phyloP scores from a whole-genome alignment of 2,888 invertebrate species.

The Herminia tarsipennalis region DNA sequence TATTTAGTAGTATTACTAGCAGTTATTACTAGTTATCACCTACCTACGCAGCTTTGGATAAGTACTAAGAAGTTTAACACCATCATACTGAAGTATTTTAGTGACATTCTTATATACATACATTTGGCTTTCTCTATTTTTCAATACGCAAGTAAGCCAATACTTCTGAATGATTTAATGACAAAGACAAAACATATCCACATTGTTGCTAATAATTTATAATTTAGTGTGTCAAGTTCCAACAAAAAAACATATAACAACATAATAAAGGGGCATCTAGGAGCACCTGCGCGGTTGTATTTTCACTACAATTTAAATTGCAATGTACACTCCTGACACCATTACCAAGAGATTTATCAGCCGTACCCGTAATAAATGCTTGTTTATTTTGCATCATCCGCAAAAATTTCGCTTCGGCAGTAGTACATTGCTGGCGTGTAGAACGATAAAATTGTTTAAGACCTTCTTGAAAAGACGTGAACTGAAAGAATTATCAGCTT shows the following conservation, averaged over 20 bases:
- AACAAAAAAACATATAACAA: neutral
- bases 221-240: no score
- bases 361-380: constrained; percentile 2
- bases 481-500: constrained; percentile 68
- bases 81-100: no score
- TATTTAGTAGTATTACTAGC: no score
- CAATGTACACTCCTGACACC: constrained; percentile 4
- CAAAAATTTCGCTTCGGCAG: constrained; percentile 16
- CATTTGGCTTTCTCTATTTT: no score
- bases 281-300: constrained; percentile 1
- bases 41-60: no score
- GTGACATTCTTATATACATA: no score
- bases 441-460: constrained; percentile 44
- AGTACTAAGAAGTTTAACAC: no score
- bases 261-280: neutral
- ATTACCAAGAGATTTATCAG: constrained; percentile 9
- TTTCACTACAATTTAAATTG: constrained; percentile 3
- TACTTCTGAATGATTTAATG: no score
- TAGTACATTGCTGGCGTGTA: constrained; percentile 34
- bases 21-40: no score
- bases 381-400: constrained; percentile 10
- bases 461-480: constrained; percentile 53
- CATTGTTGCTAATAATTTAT: no score
- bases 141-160: no score
- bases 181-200: no score